Conservation (phyloP, 2,888 invertebrate genomes). For the Pemphredon lugubris region DNA sequence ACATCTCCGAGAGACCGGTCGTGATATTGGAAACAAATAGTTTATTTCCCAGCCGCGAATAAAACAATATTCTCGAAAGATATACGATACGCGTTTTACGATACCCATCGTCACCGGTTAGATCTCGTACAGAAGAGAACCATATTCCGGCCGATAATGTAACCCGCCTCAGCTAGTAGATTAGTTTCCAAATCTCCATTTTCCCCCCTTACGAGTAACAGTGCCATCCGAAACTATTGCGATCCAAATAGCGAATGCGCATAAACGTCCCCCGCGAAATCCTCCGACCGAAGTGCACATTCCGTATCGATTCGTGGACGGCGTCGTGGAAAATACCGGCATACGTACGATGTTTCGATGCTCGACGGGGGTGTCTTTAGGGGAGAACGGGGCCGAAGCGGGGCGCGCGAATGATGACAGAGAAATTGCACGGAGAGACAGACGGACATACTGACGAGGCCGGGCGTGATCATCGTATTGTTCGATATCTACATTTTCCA, state of each 20-base stretch:
- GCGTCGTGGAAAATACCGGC: constrained; percentile 44
- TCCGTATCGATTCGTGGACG: constrained; percentile 54
- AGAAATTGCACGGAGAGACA: constrained; percentile 58
- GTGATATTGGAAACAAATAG: too few relatives aligned
- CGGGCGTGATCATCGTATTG: constrained; percentile 70
- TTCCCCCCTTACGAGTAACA: not conserved
- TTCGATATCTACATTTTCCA: constrained; percentile 71
- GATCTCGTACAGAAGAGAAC: too few relatives aligned
- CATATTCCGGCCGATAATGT: too few relatives aligned
- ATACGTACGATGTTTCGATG: constrained; percentile 31
- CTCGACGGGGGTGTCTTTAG: constrained; percentile 35
- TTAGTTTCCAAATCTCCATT: not conserved
- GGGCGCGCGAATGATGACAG: constrained; percentile 42
- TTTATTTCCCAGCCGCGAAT: too few relatives aligned
- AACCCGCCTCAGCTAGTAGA: not conserved
- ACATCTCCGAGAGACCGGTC: not conserved
- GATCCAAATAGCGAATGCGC: constrained; percentile 6
- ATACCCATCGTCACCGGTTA: too few relatives aligned
- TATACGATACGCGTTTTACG: too few relatives aligned
- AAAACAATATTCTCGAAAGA: too few relatives aligned
- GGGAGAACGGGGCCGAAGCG: constrained; percentile 5
- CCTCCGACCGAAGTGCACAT: constrained; percentile 30
- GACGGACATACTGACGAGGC: constrained; percentile 48
- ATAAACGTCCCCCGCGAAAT: constrained; percentile 37
- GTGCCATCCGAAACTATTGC: not conserved